phyloP scores from a whole-genome alignment of 2,888 invertebrate genomes.

The Hecatera dysodea region DNA sequence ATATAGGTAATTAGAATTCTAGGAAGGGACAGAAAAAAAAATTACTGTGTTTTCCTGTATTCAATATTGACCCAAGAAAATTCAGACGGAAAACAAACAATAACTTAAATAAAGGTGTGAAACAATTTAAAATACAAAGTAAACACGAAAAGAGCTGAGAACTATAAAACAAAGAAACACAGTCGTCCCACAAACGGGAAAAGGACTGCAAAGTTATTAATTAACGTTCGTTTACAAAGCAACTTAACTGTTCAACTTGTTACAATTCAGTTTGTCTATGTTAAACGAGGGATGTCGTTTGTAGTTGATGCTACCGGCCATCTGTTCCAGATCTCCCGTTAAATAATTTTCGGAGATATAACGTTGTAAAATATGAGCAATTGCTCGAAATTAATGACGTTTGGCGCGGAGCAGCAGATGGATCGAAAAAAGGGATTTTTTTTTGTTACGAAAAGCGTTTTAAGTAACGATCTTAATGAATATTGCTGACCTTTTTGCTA shows the following conservation, averaged over 20 bases:
- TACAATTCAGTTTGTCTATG: constrained; percentile 50
- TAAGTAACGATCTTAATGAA: constrained; percentile 49
- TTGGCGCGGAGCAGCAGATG: constrained; percentile 46
- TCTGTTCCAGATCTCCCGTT: constrained; percentile 38
- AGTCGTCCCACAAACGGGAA: constrained; percentile 45
- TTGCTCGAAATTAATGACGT: constrained; percentile 56
- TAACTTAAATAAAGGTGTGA: constrained; percentile 38
- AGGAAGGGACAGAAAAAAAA: background rate
- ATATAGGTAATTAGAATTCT: background rate
- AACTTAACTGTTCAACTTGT: constrained; percentile 57
- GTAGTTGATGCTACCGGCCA: constrained; percentile 33
- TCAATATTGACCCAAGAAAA: background rate
- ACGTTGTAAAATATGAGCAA: constrained; percentile 57
- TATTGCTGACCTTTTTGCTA: constrained; percentile 25
- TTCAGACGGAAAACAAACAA: background rate
- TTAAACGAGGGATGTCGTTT: constrained; percentile 52
- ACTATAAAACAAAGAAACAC: constrained; percentile 59
- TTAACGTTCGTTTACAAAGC: constrained; percentile 63
- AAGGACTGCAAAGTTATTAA: constrained; percentile 64
- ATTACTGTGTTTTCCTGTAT: background rate
- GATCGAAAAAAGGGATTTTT: constrained; percentile 34
- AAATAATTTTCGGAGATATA: constrained; percentile 51
- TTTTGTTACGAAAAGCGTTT: constrained; percentile 26
- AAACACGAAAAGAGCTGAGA: constrained; percentile 37
- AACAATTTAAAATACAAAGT: constrained; percentile 52